A percentile compares a stretch with the other conserved stretches of the same genome.
Conservation (phyloP, 2,797 vertebrate genomes). For the Acanthornis magna region DNA sequence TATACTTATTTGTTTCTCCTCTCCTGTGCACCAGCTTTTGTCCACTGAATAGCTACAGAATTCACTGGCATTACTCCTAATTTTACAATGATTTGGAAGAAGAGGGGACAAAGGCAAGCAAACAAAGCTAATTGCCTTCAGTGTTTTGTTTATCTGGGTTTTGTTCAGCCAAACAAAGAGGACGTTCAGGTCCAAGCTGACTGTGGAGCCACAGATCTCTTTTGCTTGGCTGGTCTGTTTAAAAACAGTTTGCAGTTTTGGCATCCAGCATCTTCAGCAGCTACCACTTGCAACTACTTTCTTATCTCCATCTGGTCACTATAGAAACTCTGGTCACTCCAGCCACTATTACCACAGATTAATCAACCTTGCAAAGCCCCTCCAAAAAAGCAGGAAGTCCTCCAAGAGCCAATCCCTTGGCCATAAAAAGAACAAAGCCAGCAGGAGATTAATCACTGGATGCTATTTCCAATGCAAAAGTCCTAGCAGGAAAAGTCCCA, state of each 20-base stretch:
- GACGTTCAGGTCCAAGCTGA: conserved; percentile 48
- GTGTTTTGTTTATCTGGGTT: conserved; percentile 45
- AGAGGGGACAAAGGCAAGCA: conserved; percentile 55
- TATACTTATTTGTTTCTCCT: conserved; percentile 18
- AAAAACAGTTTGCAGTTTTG: conserved; percentile 33
- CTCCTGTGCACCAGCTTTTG: conserved; percentile 35
- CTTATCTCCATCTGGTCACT: conserved; percentile 52
- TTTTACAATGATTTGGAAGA: conserved; percentile 55
- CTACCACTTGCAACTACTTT: not conserved
- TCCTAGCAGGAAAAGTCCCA: conserved; percentile 2
- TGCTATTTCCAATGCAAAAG: conserved; percentile 56
- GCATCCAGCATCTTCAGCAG: not conserved
- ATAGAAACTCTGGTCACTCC: conserved; percentile 34
- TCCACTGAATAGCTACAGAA: conserved; percentile 24
- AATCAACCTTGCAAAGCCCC: conserved; percentile 30
- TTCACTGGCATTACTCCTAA: conserved; percentile 57
- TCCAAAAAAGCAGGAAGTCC: conserved; percentile 33
- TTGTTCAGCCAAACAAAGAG: conserved; percentile 52
- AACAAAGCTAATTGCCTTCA: conserved; percentile 59
- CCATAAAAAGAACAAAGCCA: conserved; percentile 50
- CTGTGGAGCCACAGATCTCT: conserved; percentile 23
- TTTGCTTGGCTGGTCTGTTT: not conserved
- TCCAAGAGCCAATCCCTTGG: conserved; percentile 7
- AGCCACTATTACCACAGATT: conserved; percentile 31
- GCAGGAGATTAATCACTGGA: conserved; percentile 59